Conservation (phyloP, 1,140 invertebrate genomes). For the Penaeus japonicus region DNA sequence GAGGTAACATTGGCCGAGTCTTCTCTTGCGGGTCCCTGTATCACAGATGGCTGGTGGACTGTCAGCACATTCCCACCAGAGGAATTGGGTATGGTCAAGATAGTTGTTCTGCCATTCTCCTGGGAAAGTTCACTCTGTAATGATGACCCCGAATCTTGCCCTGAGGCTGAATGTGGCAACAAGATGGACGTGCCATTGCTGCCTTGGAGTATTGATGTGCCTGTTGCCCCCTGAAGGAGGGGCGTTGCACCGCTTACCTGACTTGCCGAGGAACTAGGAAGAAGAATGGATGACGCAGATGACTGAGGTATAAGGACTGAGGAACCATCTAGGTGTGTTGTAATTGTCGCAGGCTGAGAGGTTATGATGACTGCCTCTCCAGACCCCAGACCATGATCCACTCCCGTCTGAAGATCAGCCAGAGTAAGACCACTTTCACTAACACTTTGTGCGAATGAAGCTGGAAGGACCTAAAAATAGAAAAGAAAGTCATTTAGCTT, state of each 20-base stretch:
- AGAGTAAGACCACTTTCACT: slow-evolving; percentile 25
- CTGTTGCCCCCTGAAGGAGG: slow-evolving; percentile 8
- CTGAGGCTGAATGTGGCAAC: slow-evolving; percentile 10
- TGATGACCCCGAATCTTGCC: neutral
- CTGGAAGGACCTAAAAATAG: slow-evolving; percentile 29
- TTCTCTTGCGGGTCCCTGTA: slow-evolving; percentile 40
- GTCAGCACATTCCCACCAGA: slow-evolving; percentile 15
- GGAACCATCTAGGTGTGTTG: slow-evolving; percentile 23
- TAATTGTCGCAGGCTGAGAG: slow-evolving; percentile 26
- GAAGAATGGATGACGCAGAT: slow-evolving; percentile 34
- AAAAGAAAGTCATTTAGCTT: too few relatives aligned
- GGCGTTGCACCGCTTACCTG: slow-evolving; percentile 10
- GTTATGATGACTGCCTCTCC: slow-evolving; percentile 38
- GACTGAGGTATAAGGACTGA: slow-evolving; percentile 37
- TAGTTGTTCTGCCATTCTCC: neutral
- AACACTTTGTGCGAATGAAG: slow-evolving; percentile 29
- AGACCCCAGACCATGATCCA: slow-evolving; percentile 15
- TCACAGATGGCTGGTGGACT: slow-evolving; percentile 45
- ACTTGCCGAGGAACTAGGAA: slow-evolving; percentile 30
- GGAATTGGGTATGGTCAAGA: slow-evolving; percentile 31
- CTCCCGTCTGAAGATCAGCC: slow-evolving; percentile 35
- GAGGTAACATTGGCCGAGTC: slow-evolving; percentile 41
- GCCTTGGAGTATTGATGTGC: slow-evolving; percentile 20
- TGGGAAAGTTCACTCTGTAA: slow-evolving; percentile 7
- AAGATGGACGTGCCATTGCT: slow-evolving; percentile 27